Conservation (phyloP, 2,888 invertebrate genomes). For the Pterobdella sp. region DNA sequence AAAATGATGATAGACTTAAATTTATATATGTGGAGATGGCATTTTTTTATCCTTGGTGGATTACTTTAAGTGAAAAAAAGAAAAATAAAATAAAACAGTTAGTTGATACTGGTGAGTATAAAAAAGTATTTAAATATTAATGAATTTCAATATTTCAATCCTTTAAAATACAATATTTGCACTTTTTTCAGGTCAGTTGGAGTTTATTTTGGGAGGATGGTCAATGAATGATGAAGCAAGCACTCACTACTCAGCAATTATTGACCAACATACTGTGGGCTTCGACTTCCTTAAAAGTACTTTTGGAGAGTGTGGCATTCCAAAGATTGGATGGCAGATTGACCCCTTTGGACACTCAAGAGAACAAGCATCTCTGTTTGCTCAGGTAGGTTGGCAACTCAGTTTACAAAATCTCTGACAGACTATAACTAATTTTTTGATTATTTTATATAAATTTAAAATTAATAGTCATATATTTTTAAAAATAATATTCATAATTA, state of each 20-base stretch:
- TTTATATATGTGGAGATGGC: constrained; percentile 84
- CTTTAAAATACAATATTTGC: background rate
- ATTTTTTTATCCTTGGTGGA: constrained; percentile 80
- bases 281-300: constrained; percentile 52
- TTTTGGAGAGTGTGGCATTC: constrained; percentile 62
- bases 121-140: background rate
- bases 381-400: too few relatives aligned
- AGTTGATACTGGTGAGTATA: constrained; percentile 55
- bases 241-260: constrained; percentile 55
- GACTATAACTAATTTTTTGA: background rate
- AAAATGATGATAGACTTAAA: constrained; percentile 60
- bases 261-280: constrained; percentile 56
- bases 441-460: background rate
- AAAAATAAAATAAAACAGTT: constrained; percentile 61
- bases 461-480: background rate
- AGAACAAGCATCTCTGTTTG: constrained; percentile 67
- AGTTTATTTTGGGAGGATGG: constrained; percentile 55
- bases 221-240: constrained; percentile 57
- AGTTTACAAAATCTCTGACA: too few relatives aligned
- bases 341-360: constrained; percentile 80
- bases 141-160: background rate
- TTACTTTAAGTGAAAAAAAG: constrained; percentile 59
- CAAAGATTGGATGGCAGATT: constrained; percentile 74
- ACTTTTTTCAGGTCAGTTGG: constrained; percentile 48
- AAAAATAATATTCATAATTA: background rate